Evolutionary conservation across 2,888 invertebrate genomes (phyloP).

Genomic region (Zaprionus bogoriensis): DNA sequence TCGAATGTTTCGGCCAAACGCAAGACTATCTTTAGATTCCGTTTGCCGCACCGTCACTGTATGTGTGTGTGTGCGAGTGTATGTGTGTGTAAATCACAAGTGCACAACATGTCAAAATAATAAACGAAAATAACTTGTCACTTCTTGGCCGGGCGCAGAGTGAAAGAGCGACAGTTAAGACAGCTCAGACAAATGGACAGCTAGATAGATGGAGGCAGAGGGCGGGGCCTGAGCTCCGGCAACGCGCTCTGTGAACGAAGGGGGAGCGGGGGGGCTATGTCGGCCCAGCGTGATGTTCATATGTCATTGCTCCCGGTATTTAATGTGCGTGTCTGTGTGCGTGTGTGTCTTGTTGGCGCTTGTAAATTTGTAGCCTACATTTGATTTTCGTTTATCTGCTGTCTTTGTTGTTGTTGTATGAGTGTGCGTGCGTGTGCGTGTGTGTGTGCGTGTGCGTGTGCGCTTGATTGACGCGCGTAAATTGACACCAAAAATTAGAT

Average conservation of each 20-base stretch:
- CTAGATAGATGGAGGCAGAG: constrained; percentile 30
- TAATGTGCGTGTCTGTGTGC: constrained; percentile 32
- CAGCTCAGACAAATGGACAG: constrained; percentile 43
- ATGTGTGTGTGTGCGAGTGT: constrained; percentile 6
- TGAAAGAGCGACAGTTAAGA: constrained; percentile 41
- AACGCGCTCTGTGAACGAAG: too few species aligned
- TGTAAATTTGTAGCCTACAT: constrained; percentile 62
- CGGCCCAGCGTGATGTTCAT: constrained; percentile 37
- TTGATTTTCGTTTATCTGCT: constrained; percentile 47
- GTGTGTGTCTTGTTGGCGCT: constrained; percentile 47
- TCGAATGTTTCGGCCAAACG: constrained; percentile 56
- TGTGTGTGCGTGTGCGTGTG: constrained; percentile 4
- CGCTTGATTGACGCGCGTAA: constrained; percentile 60
- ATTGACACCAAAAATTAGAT: constrained; percentile 59
- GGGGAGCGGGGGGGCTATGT: neutral
- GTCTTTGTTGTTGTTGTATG: constrained; percentile 13
- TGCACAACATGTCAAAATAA: constrained; percentile 66
- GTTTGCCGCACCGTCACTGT: constrained; percentile 26
- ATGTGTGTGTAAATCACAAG: constrained; percentile 52
- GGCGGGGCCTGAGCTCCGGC: too few species aligned
- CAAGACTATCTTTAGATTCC: constrained; percentile 59
- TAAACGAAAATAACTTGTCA: constrained; percentile 65
- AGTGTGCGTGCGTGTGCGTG: neutral
- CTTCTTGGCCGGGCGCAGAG: constrained; percentile 56
- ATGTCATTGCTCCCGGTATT: constrained; percentile 17